phyloP scores from a whole-genome alignment of 2,888 invertebrate genomes.

The Cerastis rubricosa region DNA sequence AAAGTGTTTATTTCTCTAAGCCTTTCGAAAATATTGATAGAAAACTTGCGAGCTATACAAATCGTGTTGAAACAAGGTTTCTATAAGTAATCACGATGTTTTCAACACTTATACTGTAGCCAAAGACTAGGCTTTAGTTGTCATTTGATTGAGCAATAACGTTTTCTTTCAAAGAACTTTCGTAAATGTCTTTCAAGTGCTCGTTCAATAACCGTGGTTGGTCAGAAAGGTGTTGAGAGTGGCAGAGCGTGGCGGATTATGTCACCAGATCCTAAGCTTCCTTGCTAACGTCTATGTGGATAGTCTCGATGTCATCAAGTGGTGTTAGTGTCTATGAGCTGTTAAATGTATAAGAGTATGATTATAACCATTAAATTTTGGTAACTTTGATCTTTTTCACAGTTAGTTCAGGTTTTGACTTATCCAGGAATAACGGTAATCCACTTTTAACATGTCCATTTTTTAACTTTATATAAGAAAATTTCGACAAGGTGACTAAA shows the following conservation, averaged over 20 bases:
- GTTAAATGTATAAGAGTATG: not conserved
- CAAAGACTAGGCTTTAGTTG: constrained; percentile 5
- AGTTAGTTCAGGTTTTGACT: not conserved
- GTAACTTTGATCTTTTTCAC: not conserved
- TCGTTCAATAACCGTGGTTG: constrained; percentile 15
- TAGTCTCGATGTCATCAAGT: constrained; percentile 25
- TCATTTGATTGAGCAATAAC: constrained; percentile 5
- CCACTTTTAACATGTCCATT: not conserved
- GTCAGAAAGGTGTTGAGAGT: constrained; percentile 27
- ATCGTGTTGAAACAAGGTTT: not conserved
- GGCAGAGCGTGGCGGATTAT: constrained; percentile 38
- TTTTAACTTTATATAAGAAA: not conserved
- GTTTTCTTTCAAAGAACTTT: constrained; percentile 4
- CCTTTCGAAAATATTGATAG: not conserved
- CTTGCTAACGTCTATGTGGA: constrained; percentile 27
- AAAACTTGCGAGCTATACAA: not conserved
- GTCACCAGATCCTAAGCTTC: constrained; percentile 47
- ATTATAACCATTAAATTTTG: not conserved
- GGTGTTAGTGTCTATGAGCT: not conserved
- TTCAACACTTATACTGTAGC: constrained; percentile 14
- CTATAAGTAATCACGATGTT: constrained; percentile 1
- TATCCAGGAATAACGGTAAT: not conserved
- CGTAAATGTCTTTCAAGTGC: constrained; percentile 11
- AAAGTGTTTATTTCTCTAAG: not conserved
- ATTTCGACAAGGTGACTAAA: not conserved